Percentiles rank a stretch among this genome's conserved stretches.
Conservation (phyloP, 2,113 vertebrate species). For the Zosterops lateralis region DNA sequence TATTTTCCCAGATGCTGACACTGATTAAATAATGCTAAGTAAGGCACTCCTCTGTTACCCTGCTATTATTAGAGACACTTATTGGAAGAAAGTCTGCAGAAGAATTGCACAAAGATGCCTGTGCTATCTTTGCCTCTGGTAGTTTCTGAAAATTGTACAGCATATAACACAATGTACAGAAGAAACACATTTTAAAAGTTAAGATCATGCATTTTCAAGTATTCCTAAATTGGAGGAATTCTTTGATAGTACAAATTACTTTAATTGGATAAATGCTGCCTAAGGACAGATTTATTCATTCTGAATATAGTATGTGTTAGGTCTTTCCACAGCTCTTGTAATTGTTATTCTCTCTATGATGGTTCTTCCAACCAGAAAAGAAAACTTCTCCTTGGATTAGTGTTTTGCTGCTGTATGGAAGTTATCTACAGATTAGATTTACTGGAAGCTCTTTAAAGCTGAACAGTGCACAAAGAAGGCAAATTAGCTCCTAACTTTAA, state of each 20-base stretch:
- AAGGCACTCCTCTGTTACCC: neutral
- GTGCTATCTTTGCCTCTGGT: neutral
- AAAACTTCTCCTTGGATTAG: neutral
- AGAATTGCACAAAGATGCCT: neutral
- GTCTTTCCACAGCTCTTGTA: neutral
- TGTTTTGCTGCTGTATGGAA: neutral
- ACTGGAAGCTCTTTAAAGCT: neutral
- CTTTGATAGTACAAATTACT: neutral
- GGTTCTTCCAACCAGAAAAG: neutral
- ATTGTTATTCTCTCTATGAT: neutral
- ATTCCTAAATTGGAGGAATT: neutral
- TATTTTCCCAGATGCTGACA: neutral
- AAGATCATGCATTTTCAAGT: neutral
- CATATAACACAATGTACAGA: neutral
- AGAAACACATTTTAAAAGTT: neutral
- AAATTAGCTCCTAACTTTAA: neutral
- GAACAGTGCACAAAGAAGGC: neutral
- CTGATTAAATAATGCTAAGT: neutral
- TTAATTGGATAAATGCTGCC: neutral
- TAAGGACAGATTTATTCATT: neutral
- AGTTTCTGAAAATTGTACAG: neutral
- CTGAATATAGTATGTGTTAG: neutral
- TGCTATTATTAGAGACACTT: neutral
- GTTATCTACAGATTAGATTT: neutral
- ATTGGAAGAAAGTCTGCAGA: neutral